Evolutionary conservation across 2,113 vertebrate species (phyloP).

Genomic region (Arothron firmamentum): DNA sequence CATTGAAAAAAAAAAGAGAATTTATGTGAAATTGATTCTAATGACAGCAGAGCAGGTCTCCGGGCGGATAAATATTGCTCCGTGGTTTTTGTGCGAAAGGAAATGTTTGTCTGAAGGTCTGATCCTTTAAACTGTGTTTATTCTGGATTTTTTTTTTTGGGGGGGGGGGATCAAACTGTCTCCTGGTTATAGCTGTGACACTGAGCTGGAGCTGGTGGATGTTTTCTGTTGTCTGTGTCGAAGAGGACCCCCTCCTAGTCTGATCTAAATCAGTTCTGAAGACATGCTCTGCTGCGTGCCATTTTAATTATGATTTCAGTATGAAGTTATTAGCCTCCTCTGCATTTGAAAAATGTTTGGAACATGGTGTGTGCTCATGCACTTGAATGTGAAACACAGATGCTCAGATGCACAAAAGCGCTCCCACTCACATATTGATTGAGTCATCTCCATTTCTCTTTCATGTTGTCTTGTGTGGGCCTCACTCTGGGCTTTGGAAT

Average conservation of each 20-base stretch:
- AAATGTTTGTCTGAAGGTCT: not conserved
- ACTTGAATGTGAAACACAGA: conserved; percentile 15
- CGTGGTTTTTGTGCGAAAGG: not conserved
- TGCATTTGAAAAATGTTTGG: conserved; percentile 45
- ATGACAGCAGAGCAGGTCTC: not conserved
- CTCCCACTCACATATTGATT: conserved; percentile 22
- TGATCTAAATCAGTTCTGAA: conserved; percentile 53
- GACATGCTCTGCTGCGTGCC: conserved; percentile 37
- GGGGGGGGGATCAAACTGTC: no score
- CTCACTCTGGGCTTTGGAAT: conserved; percentile 51
- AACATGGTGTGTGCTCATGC: conserved; percentile 35
- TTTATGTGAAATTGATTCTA: no score
- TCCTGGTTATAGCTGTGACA: not conserved
- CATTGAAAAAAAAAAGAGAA: no score
- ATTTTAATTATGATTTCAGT: conserved; percentile 56
- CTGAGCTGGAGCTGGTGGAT: conserved; percentile 30
- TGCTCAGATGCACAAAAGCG: conserved; percentile 6
- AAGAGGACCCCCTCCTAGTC: conserved; percentile 16
- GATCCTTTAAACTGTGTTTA: not conserved
- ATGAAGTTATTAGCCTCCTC: conserved; percentile 48
- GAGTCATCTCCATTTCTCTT: conserved; percentile 63
- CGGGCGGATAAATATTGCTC: not conserved
- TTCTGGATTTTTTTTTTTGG: not conserved
- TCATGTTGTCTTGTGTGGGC: conserved; percentile 55
- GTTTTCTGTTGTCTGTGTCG: conserved; percentile 32